A percentile compares a stretch with the other conserved stretches of the same genome.
phyloP scores from a whole-genome alignment of 2,888 invertebrate genomes.

The Andrena hattorfiana region DNA sequence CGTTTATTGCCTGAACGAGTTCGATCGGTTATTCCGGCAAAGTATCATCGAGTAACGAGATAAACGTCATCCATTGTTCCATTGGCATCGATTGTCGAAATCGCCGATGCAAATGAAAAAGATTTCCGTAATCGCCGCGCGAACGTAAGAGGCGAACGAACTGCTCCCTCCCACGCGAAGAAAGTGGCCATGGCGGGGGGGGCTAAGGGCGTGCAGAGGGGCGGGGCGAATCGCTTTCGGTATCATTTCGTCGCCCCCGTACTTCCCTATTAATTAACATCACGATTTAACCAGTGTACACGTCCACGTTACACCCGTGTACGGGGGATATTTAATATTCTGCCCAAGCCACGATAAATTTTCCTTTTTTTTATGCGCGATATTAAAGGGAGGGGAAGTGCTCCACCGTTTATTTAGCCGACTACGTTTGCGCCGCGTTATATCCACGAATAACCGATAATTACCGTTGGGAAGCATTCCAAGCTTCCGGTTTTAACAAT shows the following conservation, averaged over 20 bases:
- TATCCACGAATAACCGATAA: background rate
- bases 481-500: background rate
- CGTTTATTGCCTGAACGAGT: conserved; percentile 44
- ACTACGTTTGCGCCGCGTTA: background rate
- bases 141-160: conserved; percentile 58
- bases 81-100: conserved; percentile 60
- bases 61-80: conserved; percentile 55
- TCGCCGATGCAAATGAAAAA: conserved; percentile 55
- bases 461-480: background rate
- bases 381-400: background rate
- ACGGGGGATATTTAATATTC: conserved; percentile 35
- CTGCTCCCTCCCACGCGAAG: conserved; percentile 53
- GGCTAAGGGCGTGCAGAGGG: conserved; percentile 19
- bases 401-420: conserved; percentile 3
- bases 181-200: too few species aligned
- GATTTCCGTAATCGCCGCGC: conserved; percentile 47
- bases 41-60: conserved; percentile 51
- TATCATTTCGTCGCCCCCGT: conserved; percentile 73
- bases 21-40: conserved; percentile 43
- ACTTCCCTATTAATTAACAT: conserved; percentile 80
- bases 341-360: conserved; percentile 14
- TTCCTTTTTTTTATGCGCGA: background rate
- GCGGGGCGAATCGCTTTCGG: conserved; percentile 52
- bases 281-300: conserved; percentile 41
- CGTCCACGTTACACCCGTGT: conserved; percentile 4